Conservation (phyloP, 92 coral and sea anemone genomes). For the Phenganax stokvisi region DNA sequence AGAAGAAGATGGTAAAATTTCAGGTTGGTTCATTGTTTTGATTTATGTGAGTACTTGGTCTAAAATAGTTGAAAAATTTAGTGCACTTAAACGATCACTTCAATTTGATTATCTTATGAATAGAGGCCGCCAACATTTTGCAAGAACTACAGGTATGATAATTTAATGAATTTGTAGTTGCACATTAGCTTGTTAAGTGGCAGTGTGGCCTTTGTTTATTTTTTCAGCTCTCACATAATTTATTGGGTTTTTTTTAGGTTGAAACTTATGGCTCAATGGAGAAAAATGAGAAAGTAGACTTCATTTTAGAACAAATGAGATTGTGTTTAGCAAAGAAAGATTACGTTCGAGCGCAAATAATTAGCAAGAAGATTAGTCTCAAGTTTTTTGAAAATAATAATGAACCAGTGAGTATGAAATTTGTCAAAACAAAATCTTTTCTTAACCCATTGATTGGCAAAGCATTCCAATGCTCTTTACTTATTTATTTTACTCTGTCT, state of each 20-base stretch:
- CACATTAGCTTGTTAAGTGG: background rate
- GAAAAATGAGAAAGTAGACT: conserved; percentile 86
- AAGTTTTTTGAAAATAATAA: conserved; percentile 90
- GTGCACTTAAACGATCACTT: background rate
- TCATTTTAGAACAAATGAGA: conserved; percentile 92
- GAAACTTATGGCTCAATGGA: conserved; percentile 99
- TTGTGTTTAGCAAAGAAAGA: conserved; percentile 93
- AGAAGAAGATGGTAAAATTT: conserved; percentile 79
- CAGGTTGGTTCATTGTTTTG: conserved; percentile 49
- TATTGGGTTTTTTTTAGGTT: conserved; percentile 47
- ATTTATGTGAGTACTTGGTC: background rate
- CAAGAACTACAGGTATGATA: conserved; percentile 76
- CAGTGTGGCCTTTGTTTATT: background rate
- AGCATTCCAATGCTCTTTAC: too few species aligned
- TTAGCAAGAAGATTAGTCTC: conserved; percentile 95
- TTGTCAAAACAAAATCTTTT: background rate
- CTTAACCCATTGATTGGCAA: background rate
- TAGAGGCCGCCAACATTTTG: conserved; percentile 87
- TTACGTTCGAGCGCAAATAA: conserved; percentile 88
- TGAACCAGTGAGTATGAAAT: conserved; percentile 63
- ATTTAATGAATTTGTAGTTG: too few species aligned
- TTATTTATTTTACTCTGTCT: too few species aligned
- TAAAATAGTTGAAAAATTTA: background rate
- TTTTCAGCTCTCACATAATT: background rate
- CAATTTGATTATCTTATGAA: conserved; percentile 1